Evolutionary conservation across 2,113 vertebrate species (phyloP).

Genomic region (Chaetodon trifascialis): DNA sequence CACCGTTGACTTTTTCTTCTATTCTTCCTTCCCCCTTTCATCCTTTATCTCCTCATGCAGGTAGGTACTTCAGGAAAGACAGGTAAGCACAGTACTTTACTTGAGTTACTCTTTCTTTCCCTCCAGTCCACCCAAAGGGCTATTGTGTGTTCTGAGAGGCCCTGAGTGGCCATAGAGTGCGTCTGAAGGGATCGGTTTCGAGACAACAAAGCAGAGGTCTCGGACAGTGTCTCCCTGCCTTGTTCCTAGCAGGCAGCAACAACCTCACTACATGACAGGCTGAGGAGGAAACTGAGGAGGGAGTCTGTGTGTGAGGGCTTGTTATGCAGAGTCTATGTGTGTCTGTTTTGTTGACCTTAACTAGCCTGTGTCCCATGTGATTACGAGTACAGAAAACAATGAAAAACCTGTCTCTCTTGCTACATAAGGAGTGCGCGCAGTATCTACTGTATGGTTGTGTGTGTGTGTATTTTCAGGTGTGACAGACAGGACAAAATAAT

Average conservation of each 20-base stretch:
- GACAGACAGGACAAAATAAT: slow-evolving; percentile 64
- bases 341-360: slow-evolving; percentile 50
- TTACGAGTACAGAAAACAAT: slow-evolving; percentile 24
- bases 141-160: slow-evolving; percentile 76
- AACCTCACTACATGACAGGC: slow-evolving; percentile 62
- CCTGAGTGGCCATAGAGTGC: slow-evolving; percentile 73
- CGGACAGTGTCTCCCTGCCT: slow-evolving; percentile 63
- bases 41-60: slow-evolving; percentile 66
- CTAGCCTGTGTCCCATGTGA: slow-evolving; percentile 32
- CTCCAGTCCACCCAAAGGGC: slow-evolving; percentile 62
- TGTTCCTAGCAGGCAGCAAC: slow-evolving; percentile 64
- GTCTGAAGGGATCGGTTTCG: slow-evolving; percentile 72
- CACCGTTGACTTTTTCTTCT: slow-evolving; percentile 55
- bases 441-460: slow-evolving; percentile 21
- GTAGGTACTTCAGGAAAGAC: slow-evolving; percentile 69
- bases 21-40: slow-evolving; percentile 48
- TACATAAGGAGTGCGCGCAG: slow-evolving; percentile 3
- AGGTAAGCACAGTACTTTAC: slow-evolving; percentile 61
- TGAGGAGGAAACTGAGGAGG: slow-evolving; percentile 23
- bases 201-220: slow-evolving; percentile 76
- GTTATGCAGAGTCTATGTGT: not conserved
- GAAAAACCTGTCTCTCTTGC: slow-evolving; percentile 17
- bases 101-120: slow-evolving; percentile 69
- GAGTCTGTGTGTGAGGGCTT: slow-evolving; percentile 10
- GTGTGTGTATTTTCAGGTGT: slow-evolving; percentile 38